Evolutionary conservation across 2,113 vertebrate genomes (phyloP), one percentile per base, ranked within the genome.

Genomic region (Corvus hawaiiensis): DNA sequence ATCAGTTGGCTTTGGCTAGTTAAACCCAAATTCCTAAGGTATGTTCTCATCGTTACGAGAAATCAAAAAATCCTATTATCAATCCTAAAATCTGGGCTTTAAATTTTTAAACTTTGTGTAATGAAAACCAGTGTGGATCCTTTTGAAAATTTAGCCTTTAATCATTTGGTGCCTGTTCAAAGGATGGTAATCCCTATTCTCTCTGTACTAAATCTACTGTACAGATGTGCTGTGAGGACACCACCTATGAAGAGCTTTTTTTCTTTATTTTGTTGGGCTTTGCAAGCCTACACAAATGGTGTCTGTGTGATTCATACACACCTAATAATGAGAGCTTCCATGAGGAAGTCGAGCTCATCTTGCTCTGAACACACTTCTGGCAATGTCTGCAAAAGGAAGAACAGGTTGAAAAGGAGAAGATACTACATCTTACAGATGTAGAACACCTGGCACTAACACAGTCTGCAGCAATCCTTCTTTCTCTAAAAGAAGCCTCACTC

Each of bases 301-400:
- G 28, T 43, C 86, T 13, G 26, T 61, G 62, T 69, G 73, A 55
- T 22, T 89, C 23, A 62, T 91, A 89, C 90, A 91, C 92, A 99
- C 99, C 99, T 99, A 98, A 99, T 99, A 86, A 99, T 99, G 46
- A 99, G 98, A 74, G 99, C 99, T 97, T 99, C 99, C 99, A 99
- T 99, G 78, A 99, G 98, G 96, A 99, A 99, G 95, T 99, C 99
- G 71, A 99, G 90, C 69, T 99, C 99, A 52, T 99, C 99, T 96
- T 99, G 99, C 93, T 99, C 99, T 2, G 99, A 99, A 94, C 99
- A 99, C 82, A 99, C 99, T 95, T 99, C 99, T 5, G 99, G 99
- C 87, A 99, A 98, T 2, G 99, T 99, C 99, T 99, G 83, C 66
- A 95, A 88, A 93, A 95, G 87, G 96, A 87, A 91, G 23, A 87